Base-by-base conservation (phyloP, 2,113 vertebrate species). In the Oncorhynchus nerka region DNA sequence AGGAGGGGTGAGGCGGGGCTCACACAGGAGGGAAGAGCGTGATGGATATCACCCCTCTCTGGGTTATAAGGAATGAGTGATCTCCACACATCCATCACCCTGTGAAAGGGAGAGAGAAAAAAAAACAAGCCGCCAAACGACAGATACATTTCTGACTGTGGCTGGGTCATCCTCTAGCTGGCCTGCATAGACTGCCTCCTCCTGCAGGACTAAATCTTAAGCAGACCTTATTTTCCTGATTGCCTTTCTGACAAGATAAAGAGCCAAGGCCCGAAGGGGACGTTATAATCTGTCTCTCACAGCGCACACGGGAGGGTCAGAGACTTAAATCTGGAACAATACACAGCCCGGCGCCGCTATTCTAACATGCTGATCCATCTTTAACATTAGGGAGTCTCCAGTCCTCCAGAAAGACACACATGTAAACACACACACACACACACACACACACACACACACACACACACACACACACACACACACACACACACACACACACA, bases 41-140 rank as follows among this genome's bases (percentile, higher is more conserved):
- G 90, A 90, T 90, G 85, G 83, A 90, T 88, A 79, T 80, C 78
- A 74, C 68, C 76, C 75, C 67, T 82, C 83, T 76, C 70, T 66
- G 70, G 79, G 76, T 81, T 55, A 79, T 81, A 84, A 88, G 75
- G 75, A 81, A 88, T 84, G 87, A 87, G 72, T 51, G 77, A 87
- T 86, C 77, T 81, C 70, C 65, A 76, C 76, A 77, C 77, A 90
- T 89, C 85, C 68, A 85, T 89, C 85, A 88, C 75, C 79, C 65
- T 79, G 76, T 1, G 39, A 79, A 75, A 73, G 61, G 48, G 64
- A 57, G 22, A 68, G 28, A 22, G 32, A 28, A 34, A 32, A 32
- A 32, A 20, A 32, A 51, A 1, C 49, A 32, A 34, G 66, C 26
- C 4, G 30, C 28, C 12, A 15, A 34, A 7, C 26, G 66, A 26